Evolutionary conservation across 1,140 invertebrate genomes (phyloP).

Genomic region (Ladona fulva): DNA sequence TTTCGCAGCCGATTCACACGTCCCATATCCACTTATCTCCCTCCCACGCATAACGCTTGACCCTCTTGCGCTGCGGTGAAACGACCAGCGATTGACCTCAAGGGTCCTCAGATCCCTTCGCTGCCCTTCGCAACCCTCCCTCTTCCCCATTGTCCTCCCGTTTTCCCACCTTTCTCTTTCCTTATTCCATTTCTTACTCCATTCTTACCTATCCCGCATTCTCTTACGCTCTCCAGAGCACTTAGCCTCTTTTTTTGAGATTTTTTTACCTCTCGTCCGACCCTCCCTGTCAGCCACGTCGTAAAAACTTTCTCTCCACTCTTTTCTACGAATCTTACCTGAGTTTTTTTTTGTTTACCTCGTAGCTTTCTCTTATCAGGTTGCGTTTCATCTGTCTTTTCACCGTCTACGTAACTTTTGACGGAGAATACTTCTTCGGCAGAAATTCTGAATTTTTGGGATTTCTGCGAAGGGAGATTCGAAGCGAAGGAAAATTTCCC

Average conservation of each 20-base stretch:
- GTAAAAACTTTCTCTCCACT: background rate
- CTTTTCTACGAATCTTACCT: background rate
- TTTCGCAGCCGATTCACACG: too few relatives aligned
- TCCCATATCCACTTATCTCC: too few relatives aligned
- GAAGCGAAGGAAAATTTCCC: too few relatives aligned
- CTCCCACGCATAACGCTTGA: background rate
- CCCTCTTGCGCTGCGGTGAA: background rate
- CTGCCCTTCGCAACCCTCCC: background rate
- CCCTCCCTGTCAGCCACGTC: background rate
- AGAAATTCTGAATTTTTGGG: too few relatives aligned
- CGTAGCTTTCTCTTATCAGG: too few relatives aligned
- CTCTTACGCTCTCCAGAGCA: constrained; percentile 17
- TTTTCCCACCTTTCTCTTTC: constrained; percentile 14
- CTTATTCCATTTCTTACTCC: constrained; percentile 13
- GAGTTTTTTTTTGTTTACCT: background rate
- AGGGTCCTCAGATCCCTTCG: background rate
- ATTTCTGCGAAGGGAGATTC: too few relatives aligned
- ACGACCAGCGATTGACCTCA: background rate
- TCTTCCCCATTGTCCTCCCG: constrained; percentile 15
- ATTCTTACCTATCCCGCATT: background rate
- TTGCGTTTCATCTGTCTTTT: too few relatives aligned
- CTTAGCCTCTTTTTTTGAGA: background rate
- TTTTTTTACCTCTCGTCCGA: background rate
- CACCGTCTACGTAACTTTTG: too few relatives aligned
- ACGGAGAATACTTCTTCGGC: too few relatives aligned